These are phyloP conservation scores for Neoitamus cyanurus DNA, from an alignment of 2,888 invertebrate species.

Conservation along the genomic window DNA sequence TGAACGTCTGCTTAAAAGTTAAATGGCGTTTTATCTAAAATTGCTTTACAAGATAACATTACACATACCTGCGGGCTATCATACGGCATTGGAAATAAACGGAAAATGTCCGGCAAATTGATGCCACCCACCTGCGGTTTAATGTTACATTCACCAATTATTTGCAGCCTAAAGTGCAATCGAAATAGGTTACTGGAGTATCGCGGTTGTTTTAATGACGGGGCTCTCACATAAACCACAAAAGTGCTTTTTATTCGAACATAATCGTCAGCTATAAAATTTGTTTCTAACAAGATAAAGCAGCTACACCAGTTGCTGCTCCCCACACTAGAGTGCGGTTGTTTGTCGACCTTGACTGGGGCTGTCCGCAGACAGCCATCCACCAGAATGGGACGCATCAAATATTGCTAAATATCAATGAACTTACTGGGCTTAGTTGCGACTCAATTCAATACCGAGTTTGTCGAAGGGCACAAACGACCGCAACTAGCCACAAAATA, in stretches of 20 bases:
- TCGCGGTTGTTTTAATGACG: background rate
- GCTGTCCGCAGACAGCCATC: background rate
- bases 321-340: conserved; percentile 4
- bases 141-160: background rate
- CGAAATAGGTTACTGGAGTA: background rate
- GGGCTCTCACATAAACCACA: background rate
- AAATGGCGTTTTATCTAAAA: background rate
- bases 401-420: conserved; percentile 52
- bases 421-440: conserved; percentile 42
- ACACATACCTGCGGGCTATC: no score
- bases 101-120: background rate
- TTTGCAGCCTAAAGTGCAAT: background rate
- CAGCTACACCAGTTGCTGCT: conserved; percentile 48
- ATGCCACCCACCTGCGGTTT: background rate
- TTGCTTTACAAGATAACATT: background rate
- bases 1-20: no score
- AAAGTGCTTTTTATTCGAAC: conserved; percentile 31
- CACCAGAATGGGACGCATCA: background rate
- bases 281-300: conserved; percentile 50
- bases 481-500: conserved; percentile 33
- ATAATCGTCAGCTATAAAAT: conserved; percentile 49
- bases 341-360: background rate
- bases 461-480: conserved; percentile 24
- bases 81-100: background rate
- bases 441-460: conserved; percentile 48